A percentile compares a stretch with the other conserved stretches of the same genome.
Conservation (phyloP, 2,888 invertebrate species). For the Hirtodrosophila trivittata region DNA sequence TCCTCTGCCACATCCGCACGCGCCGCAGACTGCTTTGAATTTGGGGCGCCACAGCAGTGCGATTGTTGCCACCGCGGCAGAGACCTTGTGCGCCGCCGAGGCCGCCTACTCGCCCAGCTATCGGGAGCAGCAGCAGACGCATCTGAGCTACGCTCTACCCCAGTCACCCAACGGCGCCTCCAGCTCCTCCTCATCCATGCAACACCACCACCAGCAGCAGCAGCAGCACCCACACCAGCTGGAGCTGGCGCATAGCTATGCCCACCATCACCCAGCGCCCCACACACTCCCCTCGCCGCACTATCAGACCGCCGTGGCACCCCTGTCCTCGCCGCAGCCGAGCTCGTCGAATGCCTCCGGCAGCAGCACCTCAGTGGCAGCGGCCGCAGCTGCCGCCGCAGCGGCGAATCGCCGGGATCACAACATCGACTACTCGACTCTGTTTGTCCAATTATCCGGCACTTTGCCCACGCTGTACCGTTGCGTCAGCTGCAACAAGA, state of each 20-base stretch:
- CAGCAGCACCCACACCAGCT: conserved; percentile 52
- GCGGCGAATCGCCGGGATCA: conserved; percentile 83
- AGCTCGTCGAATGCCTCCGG: conserved; percentile 60
- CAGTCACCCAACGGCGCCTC: conserved; percentile 40
- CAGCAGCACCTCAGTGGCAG: conserved; percentile 63
- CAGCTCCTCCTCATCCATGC: conserved; percentile 22
- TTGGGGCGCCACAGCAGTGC: conserved; percentile 68
- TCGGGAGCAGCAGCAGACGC: conserved; percentile 55
- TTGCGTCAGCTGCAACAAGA: conserved; percentile 87
- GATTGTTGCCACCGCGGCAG: conserved; percentile 44
- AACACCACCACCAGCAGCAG: conserved; percentile 44
- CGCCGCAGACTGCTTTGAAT: conserved; percentile 75
- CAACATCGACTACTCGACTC: conserved; percentile 84
- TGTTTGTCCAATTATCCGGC: conserved; percentile 84
- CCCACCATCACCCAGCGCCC: conserved; percentile 28
- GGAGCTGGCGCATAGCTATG: conserved; percentile 58
- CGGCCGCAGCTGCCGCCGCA: conserved; percentile 76
- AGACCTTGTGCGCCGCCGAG: conserved; percentile 70
- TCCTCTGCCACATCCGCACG: conserved; percentile 29
- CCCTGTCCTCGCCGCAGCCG: conserved; percentile 61
- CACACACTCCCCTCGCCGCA: conserved; percentile 54
- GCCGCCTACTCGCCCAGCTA: conserved; percentile 76
- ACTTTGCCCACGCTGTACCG: conserved; percentile 85
- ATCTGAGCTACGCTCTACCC: conserved; percentile 59
- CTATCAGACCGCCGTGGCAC: conserved; percentile 51